Evolutionary conservation across 1,140 invertebrate species (phyloP), one percentile per base, ranked within the genome.

Genomic region (Brachionus paranguensis): DNA sequence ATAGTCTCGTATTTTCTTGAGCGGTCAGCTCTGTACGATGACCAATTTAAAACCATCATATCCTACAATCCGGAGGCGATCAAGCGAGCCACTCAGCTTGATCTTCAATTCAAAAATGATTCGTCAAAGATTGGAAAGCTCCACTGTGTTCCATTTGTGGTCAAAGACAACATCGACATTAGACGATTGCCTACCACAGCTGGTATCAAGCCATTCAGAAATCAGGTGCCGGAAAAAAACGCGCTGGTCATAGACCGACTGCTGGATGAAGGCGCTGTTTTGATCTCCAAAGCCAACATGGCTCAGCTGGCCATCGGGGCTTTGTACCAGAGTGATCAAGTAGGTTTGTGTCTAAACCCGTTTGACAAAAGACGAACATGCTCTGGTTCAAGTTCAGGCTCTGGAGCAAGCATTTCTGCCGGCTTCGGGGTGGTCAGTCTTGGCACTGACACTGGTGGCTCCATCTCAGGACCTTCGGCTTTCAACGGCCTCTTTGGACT

Each of bases 131-230:
- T 76, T 2, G 68, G 83, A 24, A 55, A 41, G 12, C 68, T 84
- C 3, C 83, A 84, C 53, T 84, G 83, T 65, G 68, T 84, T 24
- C 83, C 83, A 12, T 17, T 84, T 53, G 29, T 78, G 11, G 68
- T 84, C 14, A 84, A 84, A 33, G 83, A 84, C 37, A 84, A 84
- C 45, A 78, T 78, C 1, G 83, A 84, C 27, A 65, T 76, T 55
- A 24, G 4, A 3, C n/a, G 64, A n/a, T 41, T 84, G 27, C 24
- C 83, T 27, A 78, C 83, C n/a, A 84, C 83, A 27, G 74, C 27
- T 3, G 83, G 83, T 20, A 20, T 78, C 11, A 53, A 41, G 14
- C 37, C 83, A 37, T 65, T 84, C 17, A 29, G 83, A 17, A 60
- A 68, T 45, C 37, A 41, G n/a, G 17, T 81, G 17, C 78, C 78